These are phyloP conservation scores for Todus mexicanus DNA, from an alignment of 2,797 vertebrate species.

Conservation along the genomic window DNA sequence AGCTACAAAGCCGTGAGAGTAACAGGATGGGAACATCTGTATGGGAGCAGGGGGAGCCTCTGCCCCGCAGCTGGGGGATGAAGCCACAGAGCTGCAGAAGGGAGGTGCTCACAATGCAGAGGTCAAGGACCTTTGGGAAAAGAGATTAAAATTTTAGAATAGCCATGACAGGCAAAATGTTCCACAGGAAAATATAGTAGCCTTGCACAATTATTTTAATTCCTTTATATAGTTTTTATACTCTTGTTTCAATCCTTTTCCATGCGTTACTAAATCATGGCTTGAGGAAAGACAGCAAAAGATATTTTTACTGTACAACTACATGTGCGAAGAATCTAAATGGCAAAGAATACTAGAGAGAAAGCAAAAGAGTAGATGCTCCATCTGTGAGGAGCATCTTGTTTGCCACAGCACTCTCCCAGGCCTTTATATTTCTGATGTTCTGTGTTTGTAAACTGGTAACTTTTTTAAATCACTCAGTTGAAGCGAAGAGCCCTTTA, in stretches of 20 bases:
- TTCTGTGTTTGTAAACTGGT: neutral
- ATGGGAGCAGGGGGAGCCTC: neutral
- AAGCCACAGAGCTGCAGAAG: neutral
- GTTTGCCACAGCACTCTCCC: neutral
- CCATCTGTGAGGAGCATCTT: constrained; percentile 38
- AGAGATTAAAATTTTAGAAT: neutral
- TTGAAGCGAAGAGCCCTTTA: neutral
- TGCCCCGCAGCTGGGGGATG: neutral
- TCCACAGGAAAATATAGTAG: neutral
- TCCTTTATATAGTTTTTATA: neutral
- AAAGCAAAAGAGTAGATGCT: constrained; percentile 2
- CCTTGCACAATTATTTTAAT: neutral
- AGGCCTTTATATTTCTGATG: neutral
- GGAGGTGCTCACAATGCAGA: neutral
- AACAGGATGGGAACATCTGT: too few relatives aligned
- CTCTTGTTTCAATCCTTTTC: neutral
- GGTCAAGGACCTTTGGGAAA: neutral
- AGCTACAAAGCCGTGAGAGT: neutral
- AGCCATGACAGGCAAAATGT: neutral
- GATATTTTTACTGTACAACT: constrained; percentile 1
- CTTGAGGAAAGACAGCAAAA: neutral
- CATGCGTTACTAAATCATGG: neutral
- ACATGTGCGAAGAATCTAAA: constrained; percentile 16
- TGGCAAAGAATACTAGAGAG: neutral
- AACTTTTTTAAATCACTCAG: neutral